These are phyloP conservation scores for Diploptera punctata DNA, from an alignment of 2,888 invertebrate genomes.

Conservation along the genomic window DNA sequence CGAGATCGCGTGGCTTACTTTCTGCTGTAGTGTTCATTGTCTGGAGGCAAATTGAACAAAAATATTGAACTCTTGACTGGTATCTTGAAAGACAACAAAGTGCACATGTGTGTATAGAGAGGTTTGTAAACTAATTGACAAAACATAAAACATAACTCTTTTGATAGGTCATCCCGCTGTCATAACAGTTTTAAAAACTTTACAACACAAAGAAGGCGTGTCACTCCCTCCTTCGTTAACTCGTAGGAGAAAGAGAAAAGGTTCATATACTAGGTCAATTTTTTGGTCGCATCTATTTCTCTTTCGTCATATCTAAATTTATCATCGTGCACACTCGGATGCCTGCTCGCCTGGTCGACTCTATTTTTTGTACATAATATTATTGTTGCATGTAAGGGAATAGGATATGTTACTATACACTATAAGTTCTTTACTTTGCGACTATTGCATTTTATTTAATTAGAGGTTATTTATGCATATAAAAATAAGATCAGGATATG, in stretches of 20 bases:
- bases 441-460: no score
- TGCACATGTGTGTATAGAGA: background rate
- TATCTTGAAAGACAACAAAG: slow-evolving; percentile 9
- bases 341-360: background rate
- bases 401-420: no score
- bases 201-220: background rate
- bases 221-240: slow-evolving; percentile 2
- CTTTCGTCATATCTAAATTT: slow-evolving; percentile 39
- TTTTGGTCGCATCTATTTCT: slow-evolving; percentile 35
- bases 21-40: no score
- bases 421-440: no score
- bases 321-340: slow-evolving; percentile 24
- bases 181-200: slow-evolving; percentile 23
- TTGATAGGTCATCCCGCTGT: slow-evolving; percentile 16
- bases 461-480: no score
- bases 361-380: slow-evolving; percentile 7
- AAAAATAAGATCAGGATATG: no score
- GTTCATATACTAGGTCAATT: slow-evolving; percentile 37
- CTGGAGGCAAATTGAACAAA: no score
- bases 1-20: no score
- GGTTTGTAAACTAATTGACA: slow-evolving; percentile 14
- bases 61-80: background rate
- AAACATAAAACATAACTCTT: slow-evolving; percentile 17
- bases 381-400: no score
- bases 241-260: slow-evolving; percentile 8